Evolutionary conservation across 23 tunicate genomes (phyloP).

Genomic region (Styela plicata): DNA sequence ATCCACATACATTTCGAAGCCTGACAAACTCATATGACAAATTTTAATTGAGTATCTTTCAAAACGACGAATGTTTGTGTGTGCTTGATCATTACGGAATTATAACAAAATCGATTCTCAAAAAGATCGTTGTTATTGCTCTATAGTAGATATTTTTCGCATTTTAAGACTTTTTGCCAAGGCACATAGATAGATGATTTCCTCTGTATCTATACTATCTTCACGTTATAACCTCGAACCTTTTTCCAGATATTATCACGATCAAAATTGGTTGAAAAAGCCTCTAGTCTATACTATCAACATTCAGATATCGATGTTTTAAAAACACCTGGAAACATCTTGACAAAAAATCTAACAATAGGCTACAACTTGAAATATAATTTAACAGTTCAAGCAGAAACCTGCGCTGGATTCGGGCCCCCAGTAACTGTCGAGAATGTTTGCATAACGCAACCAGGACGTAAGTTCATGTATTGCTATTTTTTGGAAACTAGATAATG

Average conservation of each 20-base stretch:
- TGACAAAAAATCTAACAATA: not conserved
- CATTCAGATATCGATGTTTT: not conserved
- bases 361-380: not conserved
- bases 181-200: no score
- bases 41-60: no score
- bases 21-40: no score
- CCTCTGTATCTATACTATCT: not conserved
- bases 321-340: not conserved
- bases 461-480: not conserved
- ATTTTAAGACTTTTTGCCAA: no score
- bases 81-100: no score
- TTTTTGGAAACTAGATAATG: no score
- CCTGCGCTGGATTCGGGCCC: not conserved
- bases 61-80: no score
- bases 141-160: no score
- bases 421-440: not conserved
- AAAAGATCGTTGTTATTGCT: no score
- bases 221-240: not conserved
- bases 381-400: not conserved
- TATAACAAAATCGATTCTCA: no score
- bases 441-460: not conserved
- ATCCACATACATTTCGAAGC: no score
- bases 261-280: not conserved
- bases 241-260: not conserved
- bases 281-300: not conserved